Conservation (phyloP, 2,797 vertebrate genomes). For the Anableps anableps region DNA sequence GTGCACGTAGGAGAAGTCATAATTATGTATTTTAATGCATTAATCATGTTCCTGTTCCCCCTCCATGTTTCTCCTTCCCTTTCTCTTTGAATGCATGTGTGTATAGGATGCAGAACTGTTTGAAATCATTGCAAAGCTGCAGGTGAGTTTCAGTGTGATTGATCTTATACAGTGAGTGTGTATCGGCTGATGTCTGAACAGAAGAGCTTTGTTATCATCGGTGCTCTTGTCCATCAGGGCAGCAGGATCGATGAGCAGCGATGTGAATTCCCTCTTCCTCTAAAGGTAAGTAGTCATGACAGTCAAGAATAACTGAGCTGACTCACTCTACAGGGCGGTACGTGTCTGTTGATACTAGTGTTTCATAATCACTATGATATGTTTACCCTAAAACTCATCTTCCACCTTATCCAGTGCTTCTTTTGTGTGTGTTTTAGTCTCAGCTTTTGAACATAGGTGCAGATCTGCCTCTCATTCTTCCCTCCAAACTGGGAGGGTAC, state of each 20-base stretch:
- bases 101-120: constrained; percentile 83
- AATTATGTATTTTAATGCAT: constrained; percentile 20
- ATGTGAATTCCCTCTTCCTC: constrained; percentile 83
- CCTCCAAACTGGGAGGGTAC: constrained; percentile 80
- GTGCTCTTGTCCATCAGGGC: constrained; percentile 75
- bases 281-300: constrained; percentile 71
- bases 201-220: constrained; percentile 41
- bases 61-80: constrained; percentile 32
- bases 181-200: constrained; percentile 31
- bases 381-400: constrained; percentile 48
- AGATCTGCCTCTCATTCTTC: constrained; percentile 78
- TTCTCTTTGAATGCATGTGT: constrained; percentile 24
- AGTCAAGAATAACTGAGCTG: background rate
- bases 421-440: constrained; percentile 56
- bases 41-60: constrained; percentile 58
- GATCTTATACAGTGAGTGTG: constrained; percentile 26
- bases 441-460: constrained; percentile 83
- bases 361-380: constrained; percentile 18
- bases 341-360: constrained; percentile 34
- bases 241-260: constrained; percentile 86
- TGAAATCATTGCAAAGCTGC: constrained; percentile 87
- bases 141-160: constrained; percentile 72
- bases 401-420: constrained; percentile 16
- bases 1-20: constrained; percentile 19
- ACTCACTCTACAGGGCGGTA: constrained; percentile 6